Evolutionary conservation across 2,113 vertebrate species (phyloP), one percentile per base, ranked within the genome.

Genomic region (Cephalopterus ornatus): DNA sequence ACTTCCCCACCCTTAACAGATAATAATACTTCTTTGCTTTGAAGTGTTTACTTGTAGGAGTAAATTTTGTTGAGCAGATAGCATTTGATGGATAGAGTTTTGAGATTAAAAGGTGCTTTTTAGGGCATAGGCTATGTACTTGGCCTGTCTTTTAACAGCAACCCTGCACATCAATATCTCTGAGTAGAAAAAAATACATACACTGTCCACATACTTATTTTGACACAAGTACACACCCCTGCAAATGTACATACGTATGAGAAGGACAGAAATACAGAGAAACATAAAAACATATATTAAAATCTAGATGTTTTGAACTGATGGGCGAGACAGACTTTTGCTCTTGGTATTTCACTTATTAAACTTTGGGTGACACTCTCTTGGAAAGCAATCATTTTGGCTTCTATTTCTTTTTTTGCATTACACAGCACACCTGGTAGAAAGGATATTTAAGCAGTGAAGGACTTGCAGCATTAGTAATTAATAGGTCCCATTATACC

Each of bases 401-500:
- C 89, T 96, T 95, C 49, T 95, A 71, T 97, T 97, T 97, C 95
- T 97, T 95, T 98, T 97, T 98, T 98, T 98, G 97, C 95, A 92
- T 97, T 97, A 95, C 92, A 94, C 89, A 97, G 92, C 97, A 93
- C 95, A 98, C 97, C 97, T 96, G 97, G 89, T 90, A 93, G 82
- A 93, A 97, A 94, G 89, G 92, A 94, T 96, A 96, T 97, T 96
- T 94, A 91, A 98, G 98, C 93, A 96, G 93, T 97, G 95, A 98
- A 98, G 98, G 98, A 98, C 97, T 98, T 97, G 95, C 90, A 95
- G 98, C 97, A 98, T 98, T 97, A 98, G 98, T 97, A 98, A 98
- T 98, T 98, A 98, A 98, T 98, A 98, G 97, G 95, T 91, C 95
- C 98, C 97, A 98, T 98, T 98, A 98, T 97, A 97, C 97, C 98